Conservation (phyloP, 2,797 vertebrate species). For the Tapera naevia region DNA sequence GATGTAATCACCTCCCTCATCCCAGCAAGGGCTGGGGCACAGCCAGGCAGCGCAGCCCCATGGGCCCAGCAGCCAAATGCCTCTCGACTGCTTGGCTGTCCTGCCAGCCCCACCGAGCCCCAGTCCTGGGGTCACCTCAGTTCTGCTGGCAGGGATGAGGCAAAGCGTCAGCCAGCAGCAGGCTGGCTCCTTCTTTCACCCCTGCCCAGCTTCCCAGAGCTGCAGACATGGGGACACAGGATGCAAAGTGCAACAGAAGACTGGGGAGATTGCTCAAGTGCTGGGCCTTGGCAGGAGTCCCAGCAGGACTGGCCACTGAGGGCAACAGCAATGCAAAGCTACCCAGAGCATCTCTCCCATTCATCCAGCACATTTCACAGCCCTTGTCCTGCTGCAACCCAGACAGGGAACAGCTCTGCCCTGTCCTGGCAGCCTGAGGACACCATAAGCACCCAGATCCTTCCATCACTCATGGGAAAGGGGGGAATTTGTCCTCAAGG, state of each 20-base stretch:
- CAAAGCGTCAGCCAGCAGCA: not conserved
- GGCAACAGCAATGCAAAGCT: rapidly evolving
- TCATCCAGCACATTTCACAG: rapidly evolving
- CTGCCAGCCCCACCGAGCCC: not conserved
- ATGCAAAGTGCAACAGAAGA: not conserved
- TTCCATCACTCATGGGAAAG: rapidly evolving
- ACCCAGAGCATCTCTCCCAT: not conserved
- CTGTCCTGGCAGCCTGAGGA: not conserved
- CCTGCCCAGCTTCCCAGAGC: not conserved
- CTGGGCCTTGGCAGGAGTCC: not conserved
- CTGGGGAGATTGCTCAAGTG: not conserved
- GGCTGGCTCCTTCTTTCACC: not conserved
- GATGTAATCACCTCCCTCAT: not conserved
- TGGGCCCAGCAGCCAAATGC: not conserved
- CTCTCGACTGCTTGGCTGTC: constrained; percentile 21
- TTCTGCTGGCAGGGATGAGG: not conserved
- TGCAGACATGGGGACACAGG: rapidly evolving
- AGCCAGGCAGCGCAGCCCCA: not conserved
- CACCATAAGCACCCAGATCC: not conserved
- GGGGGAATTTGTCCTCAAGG: not conserved
- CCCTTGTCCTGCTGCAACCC: not conserved
- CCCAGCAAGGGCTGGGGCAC: not conserved
- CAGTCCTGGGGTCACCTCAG: not conserved
- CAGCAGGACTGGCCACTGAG: not conserved
- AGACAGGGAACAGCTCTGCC: not conserved